These are phyloP conservation scores for Helleia helle DNA, from an alignment of 2,888 invertebrate genomes.

Conservation along the genomic window DNA sequence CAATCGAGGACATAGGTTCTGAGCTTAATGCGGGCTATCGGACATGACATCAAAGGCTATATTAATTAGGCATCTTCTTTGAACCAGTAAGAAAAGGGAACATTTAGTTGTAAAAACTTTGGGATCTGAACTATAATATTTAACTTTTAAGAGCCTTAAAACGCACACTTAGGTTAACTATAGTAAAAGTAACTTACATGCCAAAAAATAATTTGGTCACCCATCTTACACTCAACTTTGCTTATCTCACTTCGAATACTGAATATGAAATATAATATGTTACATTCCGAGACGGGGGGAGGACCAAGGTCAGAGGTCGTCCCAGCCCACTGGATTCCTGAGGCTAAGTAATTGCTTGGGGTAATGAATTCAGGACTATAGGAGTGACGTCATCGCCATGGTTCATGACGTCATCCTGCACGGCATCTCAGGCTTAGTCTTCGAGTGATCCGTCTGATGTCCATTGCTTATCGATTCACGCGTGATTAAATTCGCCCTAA, in stretches of 20 bases:
- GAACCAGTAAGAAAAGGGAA: too few relatives aligned
- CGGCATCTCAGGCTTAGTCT: conserved; percentile 43
- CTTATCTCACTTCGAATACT: background rate
- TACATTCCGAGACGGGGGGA: background rate
- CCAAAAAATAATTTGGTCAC: background rate
- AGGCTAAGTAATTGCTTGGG: background rate
- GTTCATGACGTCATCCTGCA: conserved; percentile 52
- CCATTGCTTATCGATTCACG: conserved; percentile 28
- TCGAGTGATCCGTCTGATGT: conserved; percentile 37
- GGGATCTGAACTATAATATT: too few relatives aligned
- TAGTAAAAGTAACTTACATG: background rate
- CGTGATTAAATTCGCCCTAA: conserved; percentile 10
- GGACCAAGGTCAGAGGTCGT: background rate
- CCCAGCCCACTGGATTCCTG: conserved; percentile 1
- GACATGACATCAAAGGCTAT: too few relatives aligned
- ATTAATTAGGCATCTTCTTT: too few relatives aligned
- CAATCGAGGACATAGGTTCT: too few relatives aligned
- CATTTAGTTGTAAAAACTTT: too few relatives aligned
- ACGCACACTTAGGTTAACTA: too few relatives aligned
- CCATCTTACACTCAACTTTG: background rate
- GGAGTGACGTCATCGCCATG: conserved; percentile 52
- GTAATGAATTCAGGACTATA: conserved; percentile 29
- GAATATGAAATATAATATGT: background rate
- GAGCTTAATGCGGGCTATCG: too few relatives aligned
- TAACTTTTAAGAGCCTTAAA: too few relatives aligned